phyloP scores from a whole-genome alignment of 2,888 invertebrate genomes.

The Phragmatobia fuliginosa region DNA sequence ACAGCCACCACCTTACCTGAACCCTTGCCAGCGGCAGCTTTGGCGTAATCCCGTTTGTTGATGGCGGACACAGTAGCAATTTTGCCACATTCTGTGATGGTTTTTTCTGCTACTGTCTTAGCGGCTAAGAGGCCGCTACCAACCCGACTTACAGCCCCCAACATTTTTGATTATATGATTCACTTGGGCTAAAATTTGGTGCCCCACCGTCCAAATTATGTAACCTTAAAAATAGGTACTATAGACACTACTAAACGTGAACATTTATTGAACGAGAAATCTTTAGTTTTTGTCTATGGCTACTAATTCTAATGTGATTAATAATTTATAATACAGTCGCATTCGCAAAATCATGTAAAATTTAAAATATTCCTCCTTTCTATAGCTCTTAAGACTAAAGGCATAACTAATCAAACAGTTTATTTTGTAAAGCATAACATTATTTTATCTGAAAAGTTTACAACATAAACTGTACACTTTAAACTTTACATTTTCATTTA shows the following conservation, averaged over 20 bases:
- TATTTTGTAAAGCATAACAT: too few species aligned
- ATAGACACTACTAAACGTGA: conserved; percentile 48
- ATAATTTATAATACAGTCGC: too few species aligned
- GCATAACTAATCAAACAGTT: neutral
- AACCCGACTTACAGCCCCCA: conserved; percentile 87
- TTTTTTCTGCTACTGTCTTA: conserved; percentile 86
- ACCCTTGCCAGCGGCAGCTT: conserved; percentile 62
- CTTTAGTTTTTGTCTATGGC: conserved; percentile 33
- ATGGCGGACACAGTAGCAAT: conserved; percentile 76
- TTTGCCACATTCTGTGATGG: conserved; percentile 87
- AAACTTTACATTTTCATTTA: neutral
- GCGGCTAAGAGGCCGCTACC: conserved; percentile 88
- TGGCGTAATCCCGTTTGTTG: conserved; percentile 78
- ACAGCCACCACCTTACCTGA: conserved; percentile 95
- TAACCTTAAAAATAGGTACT: conserved; percentile 66
- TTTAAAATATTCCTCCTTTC: neutral
- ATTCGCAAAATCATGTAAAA: too few species aligned
- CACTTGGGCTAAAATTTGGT: conserved; percentile 63
- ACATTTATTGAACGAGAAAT: conserved; percentile 34
- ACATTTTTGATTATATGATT: conserved; percentile 80
- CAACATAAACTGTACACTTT: too few species aligned
- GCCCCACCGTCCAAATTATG: conserved; percentile 77
- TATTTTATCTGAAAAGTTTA: too few species aligned
- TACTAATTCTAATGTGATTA: neutral
- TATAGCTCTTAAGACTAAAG: neutral